Base-by-base conservation (phyloP, 2,888 invertebrate species). In the Apodemia zela region DNA sequence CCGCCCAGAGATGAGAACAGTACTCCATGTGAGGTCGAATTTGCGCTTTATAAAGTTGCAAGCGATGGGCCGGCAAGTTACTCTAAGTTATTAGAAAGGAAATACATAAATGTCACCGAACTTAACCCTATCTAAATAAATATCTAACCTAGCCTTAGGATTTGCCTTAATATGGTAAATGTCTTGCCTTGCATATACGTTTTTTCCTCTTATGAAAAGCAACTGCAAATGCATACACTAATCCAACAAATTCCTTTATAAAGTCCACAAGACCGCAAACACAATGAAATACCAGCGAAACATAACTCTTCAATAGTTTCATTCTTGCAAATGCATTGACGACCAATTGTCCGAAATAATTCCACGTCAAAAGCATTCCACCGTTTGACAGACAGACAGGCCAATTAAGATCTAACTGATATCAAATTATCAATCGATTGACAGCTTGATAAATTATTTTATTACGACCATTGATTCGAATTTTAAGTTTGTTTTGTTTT, bases 371-470 rank as follows among this genome's bases (percentile, higher is more conserved):
- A 60, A 57, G 25, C 63, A 69, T 69, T 63, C 65, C 64, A 38
- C 18, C 13, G 45, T 54, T 61, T 47, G 63, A 66, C 66, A 64
- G 62, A 63, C 54, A 63, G 51, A 59, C 63, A 60, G 63, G 65
- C 66, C 69, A 69, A 69, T 69, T 68, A 64, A 68, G 71, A 71
- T 71, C 45, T 63, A 21, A 11, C 49, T 11, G 71, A 71, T 71
- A 69, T 66, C 49, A 68, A 58, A 63, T 66, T 63, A 65, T 33
- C 33, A 25, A 63, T 45, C 21, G 69, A 69, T 68, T 66, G 69
- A 69, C 63, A 38, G 33, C 38, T 64, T 63, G 68, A 69, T 69
- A 69, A 64, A 65, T 65, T 57, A 33, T 54, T 51, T 51, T 51
- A 51, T 51, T 51, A 51, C 51, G 21, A 51, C 21, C 13, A 51